phyloP scores from a whole-genome alignment of 2,888 invertebrate genomes.

The Pemphredon lugubris region DNA sequence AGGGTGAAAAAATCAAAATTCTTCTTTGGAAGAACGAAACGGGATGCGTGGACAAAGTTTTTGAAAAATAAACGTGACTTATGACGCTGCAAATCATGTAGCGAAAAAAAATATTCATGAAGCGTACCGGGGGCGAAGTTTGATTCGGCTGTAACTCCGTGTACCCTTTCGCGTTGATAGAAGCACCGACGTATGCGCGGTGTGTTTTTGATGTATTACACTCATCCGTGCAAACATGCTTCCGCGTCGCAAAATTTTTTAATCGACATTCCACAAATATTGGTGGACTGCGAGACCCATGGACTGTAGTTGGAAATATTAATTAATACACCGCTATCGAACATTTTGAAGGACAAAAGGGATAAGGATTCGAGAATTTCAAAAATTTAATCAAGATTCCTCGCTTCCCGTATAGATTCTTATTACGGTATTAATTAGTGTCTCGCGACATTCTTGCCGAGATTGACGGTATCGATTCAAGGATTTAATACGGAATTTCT shows the following conservation, averaged over 20 bases:
- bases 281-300: not conserved
- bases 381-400: slow-evolving; percentile 38
- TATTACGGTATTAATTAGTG: too few relatives aligned
- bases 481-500: not conserved
- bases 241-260: slow-evolving; percentile 21
- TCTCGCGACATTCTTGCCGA: too few relatives aligned
- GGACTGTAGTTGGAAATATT: slow-evolving; percentile 7
- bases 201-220: slow-evolving; percentile 4
- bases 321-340: slow-evolving; percentile 34
- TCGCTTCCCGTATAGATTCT: slow-evolving; percentile 2
- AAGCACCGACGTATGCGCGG: not conserved
- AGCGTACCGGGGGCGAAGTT: too few relatives aligned
- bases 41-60: too few relatives aligned
- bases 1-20: too few relatives aligned
- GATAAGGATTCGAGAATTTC: slow-evolving; percentile 38
- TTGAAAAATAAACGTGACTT: too few relatives aligned
- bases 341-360: slow-evolving; percentile 20
- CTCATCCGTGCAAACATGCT: not conserved
- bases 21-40: too few relatives aligned
- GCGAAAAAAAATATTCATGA: too few relatives aligned
- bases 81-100: too few relatives aligned
- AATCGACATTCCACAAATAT: slow-evolving; percentile 33
- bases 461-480: slow-evolving; percentile 11
- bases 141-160: too few relatives aligned
- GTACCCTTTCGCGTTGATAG: slow-evolving; percentile 1